Percentiles rank a stretch among this genome's conserved stretches.
Evolutionary conservation across 2,888 invertebrate genomes (phyloP).

Genomic region (Eulithis testata): DNA sequence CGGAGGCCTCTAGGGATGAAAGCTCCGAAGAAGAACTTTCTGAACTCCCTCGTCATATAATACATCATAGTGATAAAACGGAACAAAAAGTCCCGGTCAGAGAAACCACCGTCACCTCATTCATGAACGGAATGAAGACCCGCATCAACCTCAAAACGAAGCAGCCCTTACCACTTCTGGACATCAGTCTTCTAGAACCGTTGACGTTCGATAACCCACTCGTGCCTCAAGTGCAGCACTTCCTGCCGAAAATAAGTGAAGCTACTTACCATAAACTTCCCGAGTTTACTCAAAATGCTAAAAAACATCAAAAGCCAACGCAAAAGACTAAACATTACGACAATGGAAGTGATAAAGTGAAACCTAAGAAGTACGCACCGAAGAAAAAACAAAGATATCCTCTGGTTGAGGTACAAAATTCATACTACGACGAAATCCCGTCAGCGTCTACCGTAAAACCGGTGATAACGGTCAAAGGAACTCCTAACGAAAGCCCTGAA

Average conservation of each 20-base stretch:
- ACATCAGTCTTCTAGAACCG: constrained; percentile 74
- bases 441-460: constrained; percentile 51
- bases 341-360: constrained; percentile 52
- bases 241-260: constrained; percentile 68
- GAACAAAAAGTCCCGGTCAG: constrained; percentile 57
- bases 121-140: constrained; percentile 68
- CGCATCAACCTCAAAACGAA: constrained; percentile 67
- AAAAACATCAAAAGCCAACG: constrained; percentile 62
- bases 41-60: constrained; percentile 31
- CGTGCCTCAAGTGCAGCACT: constrained; percentile 80
- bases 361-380: constrained; percentile 51
- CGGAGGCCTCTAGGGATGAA: constrained; percentile 36
- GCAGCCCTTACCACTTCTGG: constrained; percentile 68
- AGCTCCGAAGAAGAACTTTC: constrained; percentile 39
- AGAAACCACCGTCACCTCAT: constrained; percentile 59
- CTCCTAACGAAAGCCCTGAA: constrained; percentile 63
- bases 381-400: constrained; percentile 62
- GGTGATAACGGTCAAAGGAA: constrained; percentile 52
- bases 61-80: constrained; percentile 46
- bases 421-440: constrained; percentile 51
- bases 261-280: constrained; percentile 68
- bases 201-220: constrained; percentile 75
- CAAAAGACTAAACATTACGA: constrained; percentile 66
- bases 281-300: constrained; percentile 52
- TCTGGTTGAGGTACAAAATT: constrained; percentile 49